Evolutionary conservation across 2,113 vertebrate genomes (phyloP), one percentile per base, ranked within the genome.

Genomic region (Notothenia rossii): DNA sequence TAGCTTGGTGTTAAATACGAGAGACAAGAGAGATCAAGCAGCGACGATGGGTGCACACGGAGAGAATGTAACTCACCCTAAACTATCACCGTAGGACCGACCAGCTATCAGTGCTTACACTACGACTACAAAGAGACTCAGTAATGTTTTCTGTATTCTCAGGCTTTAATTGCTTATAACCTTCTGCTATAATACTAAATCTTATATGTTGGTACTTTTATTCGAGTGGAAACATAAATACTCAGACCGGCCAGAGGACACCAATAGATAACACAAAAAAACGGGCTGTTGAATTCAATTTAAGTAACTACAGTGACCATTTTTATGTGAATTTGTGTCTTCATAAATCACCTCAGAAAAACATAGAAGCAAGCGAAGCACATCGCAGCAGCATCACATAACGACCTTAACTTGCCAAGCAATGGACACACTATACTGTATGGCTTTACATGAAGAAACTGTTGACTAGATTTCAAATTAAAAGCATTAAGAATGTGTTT

Each of bases 21-120:
- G 80, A 87, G 74, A 88, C 55, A 61, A 81, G 77, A 59, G 54
- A 73, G 70, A 87, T 91, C 85, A 92, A 87, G 81, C 72, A 82
- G 72, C 60, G 56, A 82, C 74, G 83, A 88, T 86, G 83, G 49
- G 56, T 60, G 51, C 72, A 59, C 43, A 33, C 36, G 36, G 59
- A n/a, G 59, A 79, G 53, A 80, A 79, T 62, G 49, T 51, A 81
- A 75, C 74, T 63, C 75, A 62, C 50, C 75, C 63, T 64, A 22
- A 85, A 72, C 77, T 69, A 72, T 82, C 71, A 49, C 66, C 60
- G 69, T 12, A 49, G 33, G 3, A 61, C 2, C 36, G 33, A 73
- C 60, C 12, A 69, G 55, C 48, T 20, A 40, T 56, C 45, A 33
- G 25, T 5, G 4, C 45, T 68, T 25, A 17, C 36, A 63, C 11